Evolutionary conservation across 2,888 invertebrate species (phyloP).

Genomic region (Tubulanus polymorphus): DNA sequence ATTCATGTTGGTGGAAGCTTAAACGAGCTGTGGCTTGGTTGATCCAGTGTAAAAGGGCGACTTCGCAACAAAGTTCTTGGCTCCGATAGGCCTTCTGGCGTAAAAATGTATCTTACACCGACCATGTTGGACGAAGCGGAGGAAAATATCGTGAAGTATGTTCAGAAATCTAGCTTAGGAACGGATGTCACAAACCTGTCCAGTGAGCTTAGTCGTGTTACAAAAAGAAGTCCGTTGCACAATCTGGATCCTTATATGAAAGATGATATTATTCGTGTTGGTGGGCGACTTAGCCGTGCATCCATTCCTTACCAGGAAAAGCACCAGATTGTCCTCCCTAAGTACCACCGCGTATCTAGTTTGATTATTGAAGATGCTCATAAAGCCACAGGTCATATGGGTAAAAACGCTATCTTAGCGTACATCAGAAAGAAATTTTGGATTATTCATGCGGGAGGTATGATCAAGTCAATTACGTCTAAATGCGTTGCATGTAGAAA

Average conservation of each 20-base stretch:
- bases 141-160: too few species aligned
- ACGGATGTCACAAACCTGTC: too few species aligned
- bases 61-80: too few species aligned
- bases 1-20: too few species aligned
- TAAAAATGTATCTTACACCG: too few species aligned
- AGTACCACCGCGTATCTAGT: not conserved
- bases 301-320: not conserved
- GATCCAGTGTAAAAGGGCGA: too few species aligned
- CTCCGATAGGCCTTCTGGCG: too few species aligned
- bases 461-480: not conserved
- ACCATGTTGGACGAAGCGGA: too few species aligned
- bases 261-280: slow-evolving; percentile 13
- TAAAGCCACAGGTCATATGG: not conserved
- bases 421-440: not conserved
- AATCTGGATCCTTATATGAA: slow-evolving; percentile 14
- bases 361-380: slow-evolving; percentile 6
- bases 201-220: too few species aligned
- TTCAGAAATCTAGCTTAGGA: too few species aligned
- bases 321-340: slow-evolving; percentile 6
- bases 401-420: not conserved
- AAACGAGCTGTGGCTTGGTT: too few species aligned
- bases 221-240: not conserved
- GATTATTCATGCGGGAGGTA: not conserved
- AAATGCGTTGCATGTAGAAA: not conserved
- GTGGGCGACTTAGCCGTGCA: not conserved